phyloP scores from a whole-genome alignment of 2,797 vertebrate species.

The Heterohyrax brucei region DNA sequence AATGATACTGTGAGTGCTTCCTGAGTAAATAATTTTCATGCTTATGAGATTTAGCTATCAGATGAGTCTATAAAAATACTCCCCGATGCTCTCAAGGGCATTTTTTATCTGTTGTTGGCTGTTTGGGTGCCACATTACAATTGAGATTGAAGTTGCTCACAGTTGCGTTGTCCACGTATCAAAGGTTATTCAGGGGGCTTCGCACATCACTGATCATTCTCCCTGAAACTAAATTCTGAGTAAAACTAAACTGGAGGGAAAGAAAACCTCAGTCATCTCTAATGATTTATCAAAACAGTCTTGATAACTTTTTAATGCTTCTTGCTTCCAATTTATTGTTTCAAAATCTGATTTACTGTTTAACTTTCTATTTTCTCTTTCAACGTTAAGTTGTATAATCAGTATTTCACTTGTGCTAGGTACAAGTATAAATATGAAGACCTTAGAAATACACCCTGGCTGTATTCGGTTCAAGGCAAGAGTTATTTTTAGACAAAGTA shows the following conservation, averaged over 20 bases:
- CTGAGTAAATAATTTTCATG: constrained; percentile 73
- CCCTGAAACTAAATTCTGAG: not conserved
- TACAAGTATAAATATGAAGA: constrained; percentile 6
- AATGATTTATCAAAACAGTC: constrained; percentile 43
- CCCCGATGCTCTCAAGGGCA: not conserved
- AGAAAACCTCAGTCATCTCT: constrained; percentile 37
- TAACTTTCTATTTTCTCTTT: constrained; percentile 60
- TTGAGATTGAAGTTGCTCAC: constrained; percentile 47
- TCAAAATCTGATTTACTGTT: constrained; percentile 52
- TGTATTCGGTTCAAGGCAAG: constrained; percentile 46
- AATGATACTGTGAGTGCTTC: constrained; percentile 66
- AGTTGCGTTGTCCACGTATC: constrained; percentile 13
- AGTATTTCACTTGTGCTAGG: not conserved
- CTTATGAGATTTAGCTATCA: constrained; percentile 57
- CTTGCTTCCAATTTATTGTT: constrained; percentile 62
- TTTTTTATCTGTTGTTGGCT: constrained; percentile 21
- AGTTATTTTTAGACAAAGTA: not conserved
- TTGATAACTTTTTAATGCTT: constrained; percentile 51
- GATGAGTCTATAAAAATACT: constrained; percentile 71
- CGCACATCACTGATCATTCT: constrained; percentile 2
- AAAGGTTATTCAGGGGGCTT: constrained; percentile 22
- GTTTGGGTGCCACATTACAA: constrained; percentile 39
- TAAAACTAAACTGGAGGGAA: not conserved
- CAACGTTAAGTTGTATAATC: constrained; percentile 11
- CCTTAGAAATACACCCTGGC: constrained; percentile 2